Base-by-base conservation (phyloP, 2,113 vertebrate species). In the Protobothrops mucrosquamatus region DNA sequence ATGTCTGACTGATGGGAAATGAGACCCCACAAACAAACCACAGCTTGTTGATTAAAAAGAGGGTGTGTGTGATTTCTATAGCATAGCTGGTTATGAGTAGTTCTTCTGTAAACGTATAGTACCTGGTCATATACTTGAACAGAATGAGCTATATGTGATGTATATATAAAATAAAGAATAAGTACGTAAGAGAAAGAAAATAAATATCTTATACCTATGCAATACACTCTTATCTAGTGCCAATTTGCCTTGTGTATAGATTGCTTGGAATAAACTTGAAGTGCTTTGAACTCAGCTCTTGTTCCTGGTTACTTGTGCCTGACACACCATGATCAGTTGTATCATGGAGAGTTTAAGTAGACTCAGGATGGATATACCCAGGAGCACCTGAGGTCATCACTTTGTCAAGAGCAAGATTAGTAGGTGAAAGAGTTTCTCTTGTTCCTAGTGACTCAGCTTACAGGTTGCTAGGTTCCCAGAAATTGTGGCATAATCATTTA, bases 21-120 rank as follows among this genome's bases (percentile, higher is more conserved):
- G 97, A 96, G 96, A 97, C 96, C 96, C 96, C 96, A 96, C 96
- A 97, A 97, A 97, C 96, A 98, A 97, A 95, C 95, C 96, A 95
- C 96, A 97, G 95, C 94, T 96, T 95, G 96, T 96, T 96, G 97
- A 96, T 97, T 46, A 59, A 48, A 54, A 91, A 85, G 52, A 55
- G 15, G 6, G 10, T 57, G 5, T 57, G 57, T 87, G 90, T 94
- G 94, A 96, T 97, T 97, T 97, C 97, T 97, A 97, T 93, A 97
- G 95, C 94, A 96, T 97, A 97, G 96, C 97, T 98, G 97, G 96
- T 95, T 94, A 86, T 54, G 92, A 90, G 93, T 61, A 97, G 92
- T 90, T 93, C 92, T 97, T 97, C 97, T 96, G 96, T 96, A 90
- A 91, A 95, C 48, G 93, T 94, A 55, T 55, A 93, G 96, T 97